These are phyloP conservation scores for Chamaea fasciata DNA, from an alignment of 2,113 vertebrate species.

Conservation along the genomic window DNA sequence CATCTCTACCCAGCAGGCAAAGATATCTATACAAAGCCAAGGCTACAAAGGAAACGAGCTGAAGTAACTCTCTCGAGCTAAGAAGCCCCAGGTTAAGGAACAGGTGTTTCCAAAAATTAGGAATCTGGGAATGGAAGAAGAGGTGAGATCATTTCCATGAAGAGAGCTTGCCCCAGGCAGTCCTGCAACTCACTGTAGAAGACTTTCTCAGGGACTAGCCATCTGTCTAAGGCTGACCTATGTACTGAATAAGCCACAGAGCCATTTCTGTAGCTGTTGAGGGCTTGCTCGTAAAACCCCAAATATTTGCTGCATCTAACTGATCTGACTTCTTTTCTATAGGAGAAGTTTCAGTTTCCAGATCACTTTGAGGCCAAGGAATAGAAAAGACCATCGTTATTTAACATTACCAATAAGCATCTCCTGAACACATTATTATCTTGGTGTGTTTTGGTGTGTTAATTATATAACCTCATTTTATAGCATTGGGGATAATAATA, in stretches of 20 bases:
- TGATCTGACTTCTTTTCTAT: background rate
- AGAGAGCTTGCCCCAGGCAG: conserved; percentile 25
- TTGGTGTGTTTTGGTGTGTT: background rate
- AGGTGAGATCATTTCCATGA: conserved; percentile 8
- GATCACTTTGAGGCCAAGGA: background rate
- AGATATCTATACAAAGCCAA: background rate
- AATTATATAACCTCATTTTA: background rate
- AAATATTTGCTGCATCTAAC: background rate
- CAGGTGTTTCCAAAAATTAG: conserved; percentile 49
- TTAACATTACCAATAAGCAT: background rate
- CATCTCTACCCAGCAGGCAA: background rate
- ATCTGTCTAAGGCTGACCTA: conserved; percentile 40
- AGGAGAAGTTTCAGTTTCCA: background rate
- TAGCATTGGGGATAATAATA: background rate
- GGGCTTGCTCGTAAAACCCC: background rate
- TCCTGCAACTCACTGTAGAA: background rate
- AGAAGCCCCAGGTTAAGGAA: conserved; percentile 25
- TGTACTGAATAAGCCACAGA: background rate
- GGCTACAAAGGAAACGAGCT: background rate
- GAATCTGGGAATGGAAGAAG: conserved; percentile 24
- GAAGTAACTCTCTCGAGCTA: background rate
- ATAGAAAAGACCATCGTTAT: background rate
- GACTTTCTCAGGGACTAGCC: conserved; percentile 32
- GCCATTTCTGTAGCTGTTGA: background rate
- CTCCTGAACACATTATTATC: background rate